phyloP scores from a whole-genome alignment of 1,140 invertebrate genomes.

The Lordiphosa clarofinis region DNA sequence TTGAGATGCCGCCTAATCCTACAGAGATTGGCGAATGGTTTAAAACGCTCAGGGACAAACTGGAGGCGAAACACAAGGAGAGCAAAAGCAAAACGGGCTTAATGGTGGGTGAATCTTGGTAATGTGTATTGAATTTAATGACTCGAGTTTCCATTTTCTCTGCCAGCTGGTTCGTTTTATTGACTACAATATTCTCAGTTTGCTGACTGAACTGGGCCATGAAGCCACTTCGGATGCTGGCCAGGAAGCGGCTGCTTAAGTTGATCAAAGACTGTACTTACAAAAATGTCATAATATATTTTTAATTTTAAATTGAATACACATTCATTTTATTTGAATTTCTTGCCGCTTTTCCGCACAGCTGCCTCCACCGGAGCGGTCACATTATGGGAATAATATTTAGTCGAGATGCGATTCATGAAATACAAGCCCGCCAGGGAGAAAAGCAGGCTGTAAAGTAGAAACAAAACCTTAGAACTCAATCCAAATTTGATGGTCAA shows the following conservation, averaged over 20 bases:
- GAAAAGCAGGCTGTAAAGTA: conserved; percentile 54
- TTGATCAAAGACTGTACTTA: too few species aligned
- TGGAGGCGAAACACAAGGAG: conserved; percentile 34
- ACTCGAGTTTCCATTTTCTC: too few species aligned
- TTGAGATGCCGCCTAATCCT: conserved; percentile 32
- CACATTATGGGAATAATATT: conserved; percentile 55
- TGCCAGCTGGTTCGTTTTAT: conserved; percentile 42
- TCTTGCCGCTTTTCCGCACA: conserved; percentile 46
- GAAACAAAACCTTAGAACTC: too few species aligned
- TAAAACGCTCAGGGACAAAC: conserved; percentile 27
- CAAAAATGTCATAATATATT: neutral
- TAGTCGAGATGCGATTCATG: conserved; percentile 70
- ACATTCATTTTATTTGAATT: conserved; percentile 43
- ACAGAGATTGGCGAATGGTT: conserved; percentile 37
- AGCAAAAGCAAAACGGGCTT: conserved; percentile 14
- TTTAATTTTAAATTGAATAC: conserved; percentile 4
- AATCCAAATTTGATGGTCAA: neutral
- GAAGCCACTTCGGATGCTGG: conserved; percentile 43
- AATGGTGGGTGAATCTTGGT: conserved; percentile 14
- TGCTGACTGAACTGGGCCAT: conserved; percentile 29
- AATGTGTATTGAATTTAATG: too few species aligned
- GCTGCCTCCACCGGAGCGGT: conserved; percentile 35
- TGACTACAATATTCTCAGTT: conserved; percentile 45
- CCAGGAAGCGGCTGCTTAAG: conserved; percentile 16
- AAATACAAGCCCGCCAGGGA: conserved; percentile 73